Percentiles rank a stretch among this genome's conserved stretches.
phyloP scores from a whole-genome alignment of 2,113 vertebrate genomes.

The Sapayoa aenigma region DNA sequence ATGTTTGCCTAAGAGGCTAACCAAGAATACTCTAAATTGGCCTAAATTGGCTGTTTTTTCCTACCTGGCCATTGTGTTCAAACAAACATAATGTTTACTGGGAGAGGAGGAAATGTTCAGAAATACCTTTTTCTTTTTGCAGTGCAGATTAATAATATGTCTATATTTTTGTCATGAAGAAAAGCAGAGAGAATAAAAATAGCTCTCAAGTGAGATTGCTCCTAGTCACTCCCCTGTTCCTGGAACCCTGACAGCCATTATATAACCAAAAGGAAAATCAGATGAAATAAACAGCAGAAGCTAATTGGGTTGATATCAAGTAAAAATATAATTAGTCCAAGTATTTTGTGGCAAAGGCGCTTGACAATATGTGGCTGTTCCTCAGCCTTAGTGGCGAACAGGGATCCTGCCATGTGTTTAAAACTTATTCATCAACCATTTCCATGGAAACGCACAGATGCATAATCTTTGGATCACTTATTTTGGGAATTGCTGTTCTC shows the following conservation, averaged over 20 bases:
- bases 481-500: background rate
- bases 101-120: background rate
- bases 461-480: background rate
- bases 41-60: background rate
- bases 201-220: conserved; percentile 42
- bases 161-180: conserved; percentile 17
- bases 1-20: background rate
- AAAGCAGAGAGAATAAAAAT: conserved; percentile 28
- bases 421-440: conserved; percentile 41
- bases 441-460: conserved; percentile 52
- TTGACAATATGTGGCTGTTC: background rate
- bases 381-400: background rate
- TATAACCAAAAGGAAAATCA: conserved; percentile 41
- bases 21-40: background rate
- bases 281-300: conserved; percentile 25
- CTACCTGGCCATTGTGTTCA: background rate
- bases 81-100: background rate
- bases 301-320: conserved; percentile 31
- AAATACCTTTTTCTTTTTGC: background rate
- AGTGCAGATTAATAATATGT: conserved; percentile 11
- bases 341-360: background rate
- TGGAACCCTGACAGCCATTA: conserved; percentile 54
- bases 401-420: conserved; percentile 23
- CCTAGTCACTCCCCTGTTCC: conserved; percentile 22
- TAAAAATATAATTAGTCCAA: conserved; percentile 42